phyloP scores from a whole-genome alignment of 2,797 vertebrate genomes.

The Platyrinchus mystaceus region DNA sequence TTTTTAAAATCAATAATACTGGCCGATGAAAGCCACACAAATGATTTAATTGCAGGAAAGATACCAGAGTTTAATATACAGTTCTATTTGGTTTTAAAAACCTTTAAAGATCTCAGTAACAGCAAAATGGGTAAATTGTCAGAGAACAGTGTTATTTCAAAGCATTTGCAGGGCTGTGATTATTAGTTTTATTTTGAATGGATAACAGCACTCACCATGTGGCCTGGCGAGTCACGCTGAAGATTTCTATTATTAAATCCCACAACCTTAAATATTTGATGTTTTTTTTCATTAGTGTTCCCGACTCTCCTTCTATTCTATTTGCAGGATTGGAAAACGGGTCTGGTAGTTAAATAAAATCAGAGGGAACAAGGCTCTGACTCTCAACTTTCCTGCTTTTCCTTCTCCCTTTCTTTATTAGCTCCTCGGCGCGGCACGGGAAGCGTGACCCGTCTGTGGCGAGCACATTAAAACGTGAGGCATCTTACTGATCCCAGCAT shows the following conservation, averaged over 20 bases:
- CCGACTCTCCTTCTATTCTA: neutral
- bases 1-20: neutral
- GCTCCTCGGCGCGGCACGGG: neutral
- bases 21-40: neutral
- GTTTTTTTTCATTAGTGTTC: slow-evolving; percentile 32
- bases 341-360: neutral
- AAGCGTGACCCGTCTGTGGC: slow-evolving; percentile 5
- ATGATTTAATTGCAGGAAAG: neutral
- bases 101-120: neutral
- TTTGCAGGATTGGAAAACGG: neutral
- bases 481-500: slow-evolving; percentile 54
- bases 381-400: slow-evolving; percentile 2
- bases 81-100: neutral
- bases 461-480: slow-evolving; percentile 49
- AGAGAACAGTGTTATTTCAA: neutral
- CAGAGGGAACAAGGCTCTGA: neutral
- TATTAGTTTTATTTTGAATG: slow-evolving; percentile 17
- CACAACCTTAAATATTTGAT: slow-evolving; percentile 32
- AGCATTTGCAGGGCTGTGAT: neutral
- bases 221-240: neutral
- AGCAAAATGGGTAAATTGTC: neutral
- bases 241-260: slow-evolving; percentile 15
- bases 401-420: neutral
- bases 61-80: neutral
- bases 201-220: neutral